Evolutionary conservation across 2,113 vertebrate genomes (phyloP), one percentile per base, ranked within the genome.

Genomic region (Kryptolebias marmoratus): DNA sequence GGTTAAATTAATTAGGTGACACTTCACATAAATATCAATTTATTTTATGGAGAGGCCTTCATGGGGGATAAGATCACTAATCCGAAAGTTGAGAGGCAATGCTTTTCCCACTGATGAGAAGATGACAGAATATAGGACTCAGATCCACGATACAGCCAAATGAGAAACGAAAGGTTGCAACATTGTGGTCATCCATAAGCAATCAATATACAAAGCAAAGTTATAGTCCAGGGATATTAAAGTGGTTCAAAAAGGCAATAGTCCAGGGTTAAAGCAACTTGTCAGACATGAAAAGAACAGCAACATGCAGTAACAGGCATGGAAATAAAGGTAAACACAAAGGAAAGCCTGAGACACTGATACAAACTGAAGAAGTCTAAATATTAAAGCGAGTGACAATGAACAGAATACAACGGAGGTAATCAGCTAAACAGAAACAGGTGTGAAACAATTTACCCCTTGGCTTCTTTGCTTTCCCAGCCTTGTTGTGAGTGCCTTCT

Each of bases 1-100:
- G 9, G 30, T 64, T 52, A 28, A 55, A 67, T 67, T 67, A 67
- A 54, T 67, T 28, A 55, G 52, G 4, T 52, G 63, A 36, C 48
- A 7, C 48, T 52, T 48, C 16, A 52, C 30, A 64, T 64, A 12
- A 30, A 64, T 52, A 36, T 52, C 11, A 64, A 44, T 44, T 67
- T 42, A 55, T 45, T 28, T 16, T 16, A 14, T 9, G 14, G 13
- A 30, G 52, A 55, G 63, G 49, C 63, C 48, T 14, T 66, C 64
- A 42, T 12, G n/a, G 36, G 12, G 22, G 50, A 27, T 50, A 30
- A 54, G 16, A 42, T 36, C 50, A 66, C 42, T 54, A 66, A 66
- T 66, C 50, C 55, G 15, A 28, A 12, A 54, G 50, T 42, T 27
- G 18, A 55, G 22, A 22, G 22, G 27, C 22, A 1, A 67, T 45